Evolutionary conservation across 2,797 vertebrate species (phyloP), one percentile per base, ranked within the genome.

Genomic region (Falco naumanni): DNA sequence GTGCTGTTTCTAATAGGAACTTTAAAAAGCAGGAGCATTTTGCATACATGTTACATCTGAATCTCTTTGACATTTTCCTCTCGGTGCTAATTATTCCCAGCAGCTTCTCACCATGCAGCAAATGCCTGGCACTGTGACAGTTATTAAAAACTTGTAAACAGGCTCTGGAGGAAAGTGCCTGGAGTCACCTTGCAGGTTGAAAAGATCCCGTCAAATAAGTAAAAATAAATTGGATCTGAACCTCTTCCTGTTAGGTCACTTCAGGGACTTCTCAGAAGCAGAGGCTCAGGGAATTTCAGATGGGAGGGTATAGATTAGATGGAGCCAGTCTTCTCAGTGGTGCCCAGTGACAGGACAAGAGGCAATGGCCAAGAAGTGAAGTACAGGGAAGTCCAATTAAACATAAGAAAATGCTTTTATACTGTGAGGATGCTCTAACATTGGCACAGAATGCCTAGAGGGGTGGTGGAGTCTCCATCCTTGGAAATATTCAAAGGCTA

Each of bases 111-210:
- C 82, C 84, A 22, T 4, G 70, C 37, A 64, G 75, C 66, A 72
- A 87, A 82, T 3, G 53, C 75, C 81, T 82, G 81, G 77, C 70
- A 56, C 66, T 20, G 53, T 53, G 89, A 81, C 43, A 89, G 41
- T 61, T 84, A 87, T 72, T 95, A 84, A 79, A 93, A 94, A 84
- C 37, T n/a, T 84, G 78, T 84, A 93, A 95, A 94, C 63, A 87
- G 66, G 84, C 81, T 63, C 48, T 31, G n/a, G 59, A 64, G 37
- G 48, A 34, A 84, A 92, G 45, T 53, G 66, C 74, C 78, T 69
- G 59, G 47, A 79, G 82, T 95, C 78, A 91, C 87, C 84, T 92
- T 89, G 78, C 15, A 9, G 31, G 28, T 57, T 82, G 84, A 80
- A 81, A 33, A 90, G 21, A 82, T 57, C 7, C 74, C 75, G 61